Base-by-base conservation (phyloP, 1,140 invertebrate species). In the Anastatus disparis region DNA sequence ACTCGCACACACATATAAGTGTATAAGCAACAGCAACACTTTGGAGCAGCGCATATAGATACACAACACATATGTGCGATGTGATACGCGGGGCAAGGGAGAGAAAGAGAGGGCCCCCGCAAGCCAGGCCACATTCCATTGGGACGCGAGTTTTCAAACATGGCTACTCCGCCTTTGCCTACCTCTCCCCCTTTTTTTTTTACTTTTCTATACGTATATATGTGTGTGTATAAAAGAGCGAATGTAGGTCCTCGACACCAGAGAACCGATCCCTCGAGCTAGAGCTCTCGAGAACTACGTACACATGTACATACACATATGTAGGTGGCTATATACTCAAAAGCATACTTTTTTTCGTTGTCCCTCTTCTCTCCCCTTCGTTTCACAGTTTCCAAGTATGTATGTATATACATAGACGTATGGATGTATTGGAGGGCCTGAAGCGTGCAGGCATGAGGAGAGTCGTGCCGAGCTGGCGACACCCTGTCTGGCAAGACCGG, bases 401-500 rank as follows among this genome's bases (percentile, higher is more conserved):
- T n/a, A n/a, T n/a, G n/a, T n/a, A n/a, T n/a, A n/a, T n/a, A n/a
- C n/a, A n/a, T n/a, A n/a, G n/a, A n/a, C n/a, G n/a, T n/a, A n/a
- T n/a, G n/a, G n/a, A n/a, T n/a, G n/a, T n/a, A n/a, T n/a, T n/a
- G n/a, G 73, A 78, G 75, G 81, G 84, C 84, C 85, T 85, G 83
- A 85, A 85, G 83, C 83, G 85, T 83, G 81, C 83, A 81, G 82
- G 83, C 82, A 53, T 87, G 89, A 89, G 91, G 90, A 89, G 88
- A n/a, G 40, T 13, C 40, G 40, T 3, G 10, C 87, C 83, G 87
- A 89, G 90, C 89, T 91, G 92, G 92, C 92, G 92, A 93, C 93
- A 93, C 92, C 92, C 91, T 93, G 93, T 94, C 93, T 94, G 91
- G 91, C 89, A 87, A 90, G 91, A 90, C 89, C 89, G 87, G 79